Evolutionary conservation across 2,888 invertebrate species (phyloP).

Genomic region (Rotaria magnacalcarata): DNA sequence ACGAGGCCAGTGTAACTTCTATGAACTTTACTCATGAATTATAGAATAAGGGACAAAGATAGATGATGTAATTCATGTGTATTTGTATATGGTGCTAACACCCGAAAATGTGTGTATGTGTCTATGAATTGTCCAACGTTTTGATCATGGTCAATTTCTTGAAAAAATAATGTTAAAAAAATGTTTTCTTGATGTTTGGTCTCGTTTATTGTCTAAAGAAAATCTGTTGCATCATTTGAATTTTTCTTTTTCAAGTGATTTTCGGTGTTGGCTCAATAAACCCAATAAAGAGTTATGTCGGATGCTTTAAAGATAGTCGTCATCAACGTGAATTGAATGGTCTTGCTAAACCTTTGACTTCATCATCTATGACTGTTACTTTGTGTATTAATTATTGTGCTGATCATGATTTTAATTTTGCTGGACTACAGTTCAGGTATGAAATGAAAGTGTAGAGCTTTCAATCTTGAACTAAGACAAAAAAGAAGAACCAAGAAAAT

Average conservation of each 20-base stretch:
- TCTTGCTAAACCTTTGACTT: not conserved
- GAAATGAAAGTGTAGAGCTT: not conserved
- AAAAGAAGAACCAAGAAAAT: not conserved
- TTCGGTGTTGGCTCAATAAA: not conserved
- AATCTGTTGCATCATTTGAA: not conserved
- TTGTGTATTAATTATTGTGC: slow-evolving; percentile 29
- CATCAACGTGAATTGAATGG: slow-evolving; percentile 19
- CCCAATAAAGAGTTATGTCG: not conserved
- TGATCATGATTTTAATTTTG: not conserved
- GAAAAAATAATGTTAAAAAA: not conserved
- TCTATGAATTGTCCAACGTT: not conserved
- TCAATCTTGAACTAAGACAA: not conserved
- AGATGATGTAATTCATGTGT: not conserved
- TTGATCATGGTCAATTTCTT: not conserved
- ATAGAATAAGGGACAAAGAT: slow-evolving; percentile 18
- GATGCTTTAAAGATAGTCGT: slow-evolving; percentile 31
- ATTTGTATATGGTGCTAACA: not conserved
- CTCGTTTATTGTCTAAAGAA: no score
- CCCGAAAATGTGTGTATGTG: not conserved
- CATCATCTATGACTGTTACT: not conserved
- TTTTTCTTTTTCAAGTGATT: not conserved
- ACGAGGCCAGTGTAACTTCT: slow-evolving; percentile 4
- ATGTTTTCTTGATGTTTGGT: not conserved
- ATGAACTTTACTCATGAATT: slow-evolving; percentile 16
- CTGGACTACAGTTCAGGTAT: slow-evolving; percentile 22